Evolutionary conservation across 2,113 vertebrate genomes (phyloP).

Genomic region (Hippopotamus amphibius): DNA sequence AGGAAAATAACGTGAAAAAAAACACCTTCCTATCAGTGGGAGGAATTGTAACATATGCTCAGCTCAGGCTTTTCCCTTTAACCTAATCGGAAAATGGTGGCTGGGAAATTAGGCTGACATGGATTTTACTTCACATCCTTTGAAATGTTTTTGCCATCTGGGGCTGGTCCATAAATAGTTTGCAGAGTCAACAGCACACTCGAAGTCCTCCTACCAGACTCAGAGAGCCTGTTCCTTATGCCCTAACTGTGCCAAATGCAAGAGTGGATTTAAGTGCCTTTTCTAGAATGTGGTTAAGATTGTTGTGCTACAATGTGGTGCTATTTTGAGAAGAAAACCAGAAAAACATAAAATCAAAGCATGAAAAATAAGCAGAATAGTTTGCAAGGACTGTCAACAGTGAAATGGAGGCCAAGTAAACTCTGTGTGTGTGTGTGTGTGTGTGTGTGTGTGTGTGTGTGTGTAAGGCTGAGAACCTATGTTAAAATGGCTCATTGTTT

Average conservation of each 20-base stretch:
- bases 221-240: neutral
- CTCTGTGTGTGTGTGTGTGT: no score
- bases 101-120: neutral
- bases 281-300: neutral
- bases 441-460: neutral
- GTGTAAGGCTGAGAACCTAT: neutral
- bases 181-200: neutral
- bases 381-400: neutral
- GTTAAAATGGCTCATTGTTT: neutral
- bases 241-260: neutral
- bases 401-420: neutral
- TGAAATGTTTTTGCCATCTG: neutral
- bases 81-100: neutral
- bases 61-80: neutral
- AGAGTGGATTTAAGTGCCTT: neutral
- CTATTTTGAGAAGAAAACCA: neutral
- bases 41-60: neutral
- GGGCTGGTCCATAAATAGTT: neutral
- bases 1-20: no score
- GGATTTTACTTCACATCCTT: neutral
- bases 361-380: neutral
- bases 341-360: neutral
- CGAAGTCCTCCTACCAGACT: accelerated
- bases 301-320: neutral
- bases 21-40: no score